phyloP scores from a whole-genome alignment of 2,888 invertebrate genomes.

The Lycophotia porphyrea region DNA sequence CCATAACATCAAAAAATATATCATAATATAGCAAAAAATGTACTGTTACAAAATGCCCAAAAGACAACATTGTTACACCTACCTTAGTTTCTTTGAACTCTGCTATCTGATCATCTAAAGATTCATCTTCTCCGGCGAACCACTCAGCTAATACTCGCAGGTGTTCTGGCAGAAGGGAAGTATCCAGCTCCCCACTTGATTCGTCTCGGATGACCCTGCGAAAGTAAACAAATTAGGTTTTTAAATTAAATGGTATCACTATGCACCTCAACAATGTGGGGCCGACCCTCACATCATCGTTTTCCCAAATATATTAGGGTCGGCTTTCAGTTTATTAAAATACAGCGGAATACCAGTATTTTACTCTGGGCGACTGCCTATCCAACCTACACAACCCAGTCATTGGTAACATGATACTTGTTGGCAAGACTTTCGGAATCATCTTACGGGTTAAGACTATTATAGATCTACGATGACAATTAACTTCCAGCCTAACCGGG shows the following conservation, averaged over 20 bases:
- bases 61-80: slow-evolving; percentile 16
- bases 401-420: background rate
- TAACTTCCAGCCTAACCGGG: background rate
- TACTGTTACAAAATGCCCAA: too few species aligned
- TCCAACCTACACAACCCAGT: too few species aligned
- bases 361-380: too few species aligned
- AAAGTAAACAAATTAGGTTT: slow-evolving; percentile 1
- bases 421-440: background rate
- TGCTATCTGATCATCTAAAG: slow-evolving; percentile 75
- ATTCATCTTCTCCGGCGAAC: slow-evolving; percentile 81
- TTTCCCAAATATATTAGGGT: background rate
- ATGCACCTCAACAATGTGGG: background rate
- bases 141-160: slow-evolving; percentile 77
- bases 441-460: background rate
- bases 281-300: background rate
- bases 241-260: background rate
- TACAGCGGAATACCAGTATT: background rate
- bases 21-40: too few species aligned
- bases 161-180: slow-evolving; percentile 81
- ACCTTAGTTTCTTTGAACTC: slow-evolving; percentile 85
- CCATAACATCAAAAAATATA: too few species aligned
- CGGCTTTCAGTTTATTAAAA: background rate
- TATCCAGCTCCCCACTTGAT: slow-evolving; percentile 76
- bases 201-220: slow-evolving; percentile 80
- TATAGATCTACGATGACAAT: background rate